phyloP scores from a whole-genome alignment of 2,113 vertebrate genomes.

The Nothoprocta perdicaria region DNA sequence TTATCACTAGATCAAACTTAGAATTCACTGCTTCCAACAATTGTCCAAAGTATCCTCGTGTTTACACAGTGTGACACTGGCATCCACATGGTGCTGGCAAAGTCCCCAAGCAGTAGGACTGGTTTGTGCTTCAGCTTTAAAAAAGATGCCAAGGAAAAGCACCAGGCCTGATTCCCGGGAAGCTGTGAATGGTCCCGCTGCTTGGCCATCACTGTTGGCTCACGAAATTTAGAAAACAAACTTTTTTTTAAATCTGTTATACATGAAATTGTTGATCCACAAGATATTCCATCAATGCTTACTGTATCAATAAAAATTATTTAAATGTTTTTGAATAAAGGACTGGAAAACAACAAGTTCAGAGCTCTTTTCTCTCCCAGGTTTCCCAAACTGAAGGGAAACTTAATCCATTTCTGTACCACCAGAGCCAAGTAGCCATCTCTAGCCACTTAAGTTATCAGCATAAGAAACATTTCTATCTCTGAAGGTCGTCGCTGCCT shows the following conservation, averaged over 20 bases:
- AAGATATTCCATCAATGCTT: not conserved
- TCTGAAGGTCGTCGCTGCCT: not conserved
- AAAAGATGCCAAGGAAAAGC: not conserved
- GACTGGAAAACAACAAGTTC: not conserved
- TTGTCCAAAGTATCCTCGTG: constrained; percentile 44
- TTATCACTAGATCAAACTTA: constrained; percentile 53
- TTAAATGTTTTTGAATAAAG: not conserved
- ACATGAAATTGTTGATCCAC: not conserved
- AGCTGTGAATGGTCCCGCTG: not conserved
- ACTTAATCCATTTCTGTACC: accelerated
- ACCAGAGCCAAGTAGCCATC: no score
- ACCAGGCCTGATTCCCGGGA: not conserved
- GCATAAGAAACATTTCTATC: accelerated
- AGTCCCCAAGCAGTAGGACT: not conserved
- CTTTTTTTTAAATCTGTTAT: not conserved
- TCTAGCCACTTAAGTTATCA: not conserved
- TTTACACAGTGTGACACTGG: constrained; percentile 53
- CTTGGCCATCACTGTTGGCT: not conserved
- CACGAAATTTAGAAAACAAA: not conserved
- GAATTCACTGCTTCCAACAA: constrained; percentile 46
- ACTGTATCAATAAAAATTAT: not conserved
- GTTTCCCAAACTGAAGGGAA: not conserved
- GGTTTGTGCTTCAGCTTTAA: not conserved
- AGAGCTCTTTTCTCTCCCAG: not conserved
- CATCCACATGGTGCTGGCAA: not conserved